Evolutionary conservation across 1,140 invertebrate genomes (phyloP).

Genomic region (Drosophila bifasciata): DNA sequence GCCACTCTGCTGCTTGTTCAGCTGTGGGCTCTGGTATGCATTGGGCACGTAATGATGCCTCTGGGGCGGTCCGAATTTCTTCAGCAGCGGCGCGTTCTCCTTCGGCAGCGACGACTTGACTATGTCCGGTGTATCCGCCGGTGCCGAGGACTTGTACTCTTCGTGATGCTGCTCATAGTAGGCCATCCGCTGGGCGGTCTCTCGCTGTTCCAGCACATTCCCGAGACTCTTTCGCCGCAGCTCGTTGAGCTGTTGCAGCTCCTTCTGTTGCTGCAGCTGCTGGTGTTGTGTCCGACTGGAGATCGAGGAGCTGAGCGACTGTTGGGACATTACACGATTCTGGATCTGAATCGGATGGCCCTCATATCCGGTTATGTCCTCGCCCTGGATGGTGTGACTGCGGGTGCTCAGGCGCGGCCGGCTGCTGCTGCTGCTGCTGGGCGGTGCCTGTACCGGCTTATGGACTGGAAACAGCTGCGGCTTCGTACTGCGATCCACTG

Average conservation of each 20-base stretch:
- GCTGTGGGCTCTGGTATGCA: constrained; percentile 76
- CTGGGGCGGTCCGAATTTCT: constrained; percentile 81
- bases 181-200: constrained; percentile 17
- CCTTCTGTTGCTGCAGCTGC: constrained; percentile 8
- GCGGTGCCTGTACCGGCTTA: neutral
- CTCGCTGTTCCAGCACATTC: constrained; percentile 56
- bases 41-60: constrained; percentile 79
- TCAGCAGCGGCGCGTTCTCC: constrained; percentile 71
- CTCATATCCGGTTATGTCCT: neutral
- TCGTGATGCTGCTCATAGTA: constrained; percentile 57
- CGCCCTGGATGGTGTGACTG: constrained; percentile 58
- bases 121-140: constrained; percentile 76
- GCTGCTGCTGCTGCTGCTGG: constrained; percentile 5
- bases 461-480: constrained; percentile 22
- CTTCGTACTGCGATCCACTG: constrained; percentile 53
- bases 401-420: constrained; percentile 45
- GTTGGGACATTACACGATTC: constrained; percentile 59
- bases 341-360: constrained; percentile 35
- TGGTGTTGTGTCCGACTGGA: constrained; percentile 15
- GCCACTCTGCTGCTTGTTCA: constrained; percentile 37
- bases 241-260: constrained; percentile 43
- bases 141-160: constrained; percentile 78
- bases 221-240: constrained; percentile 73
- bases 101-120: constrained; percentile 82
- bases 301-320: constrained; percentile 31